Base-by-base conservation (phyloP, 2,888 invertebrate genomes). In the Drosophila borealis region DNA sequence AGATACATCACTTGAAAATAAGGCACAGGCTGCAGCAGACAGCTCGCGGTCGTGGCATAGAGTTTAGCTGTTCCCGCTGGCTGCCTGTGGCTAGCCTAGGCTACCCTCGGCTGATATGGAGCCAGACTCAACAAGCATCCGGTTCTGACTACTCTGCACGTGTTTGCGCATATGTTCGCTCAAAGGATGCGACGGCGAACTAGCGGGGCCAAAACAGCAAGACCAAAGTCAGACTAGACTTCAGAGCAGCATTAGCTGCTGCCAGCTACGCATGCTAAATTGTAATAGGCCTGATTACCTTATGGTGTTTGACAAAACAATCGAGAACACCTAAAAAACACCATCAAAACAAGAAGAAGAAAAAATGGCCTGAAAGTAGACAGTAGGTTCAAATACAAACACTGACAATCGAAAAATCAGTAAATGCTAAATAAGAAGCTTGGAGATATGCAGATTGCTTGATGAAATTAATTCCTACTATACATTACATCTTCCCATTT, bases 1-100 rank as follows among this genome's bases (percentile, higher is more conserved):
- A 78, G 66, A 66, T 72, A 48, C 82, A 81, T 79, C 85, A 84
- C 75, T 82, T 82, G 81, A 78, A 86, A 80, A 81, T 74, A 77
- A 72, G 79, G 60, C 70, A 11, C 25, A 17, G 45, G 21, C 74
- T 75, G 68, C 60, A 48, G 53, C 73, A 68, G 79, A 75, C 71
- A 72, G 62, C 39, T 8, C 8, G 29, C 29, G 29, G 8, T 29
- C 8, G 8, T 8, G 36, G 14, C 51, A 8, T 6, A 62, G 33
- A 42, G 49, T 55, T 60, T 14, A 5, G n/a, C 8, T 21, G 17
- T 4, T 41, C 51, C 8, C 19, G 46, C 29, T 33, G 9, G 3
- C 25, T 33, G n/a, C 3, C 44, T 13, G n/a, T n/a, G 46, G 13
- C 6, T 36, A 56, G 25, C 55, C 34, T 36, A 13, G 46, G 13